Evolutionary conservation across 2,113 vertebrate species (phyloP), one percentile per base, ranked within the genome.

Genomic region (Cavia porcellus): DNA sequence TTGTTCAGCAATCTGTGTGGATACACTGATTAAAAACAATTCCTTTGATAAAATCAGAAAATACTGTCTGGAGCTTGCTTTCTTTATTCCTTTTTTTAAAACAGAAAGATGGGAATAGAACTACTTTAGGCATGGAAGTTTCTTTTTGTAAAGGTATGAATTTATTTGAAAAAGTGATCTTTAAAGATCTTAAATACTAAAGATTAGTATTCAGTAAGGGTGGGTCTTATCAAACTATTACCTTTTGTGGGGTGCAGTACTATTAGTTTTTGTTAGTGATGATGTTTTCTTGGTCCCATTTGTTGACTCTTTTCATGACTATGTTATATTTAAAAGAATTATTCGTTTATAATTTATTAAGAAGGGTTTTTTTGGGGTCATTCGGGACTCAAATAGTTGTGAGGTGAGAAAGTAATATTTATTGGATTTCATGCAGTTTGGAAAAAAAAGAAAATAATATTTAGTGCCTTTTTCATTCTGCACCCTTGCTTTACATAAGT

Each of bases 291-390:
- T 91, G 82, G 35, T 6, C 17, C 66, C 61, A 19, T 81, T 86
- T 17, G 35, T 72, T 22, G 38, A 90, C 55, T 95, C 45, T 93
- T 93, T 93, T 91, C 30, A 24, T 95, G 83, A 84, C 25, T 84
- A 72, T 62, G 32, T 70, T 89, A 80, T 81, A 10, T 94, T 86
- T 95, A 81, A 96, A 94, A 92, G 24, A 93, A 80, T 45, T 79
- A 64, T n/a, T 86, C 42, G 1, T 75, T 24, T 45, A 66, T 87
- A 80, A 85, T 35, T 14, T 74, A 85, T 86, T 92, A 3, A 52
- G 75, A 75, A 52, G 83, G 81, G 5, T 92, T 79, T 95, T n/a
- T 61, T 75, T 52, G 22, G 35, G 45, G 74, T 90, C n/a, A 72
- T 89, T 68, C 84, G 83, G 70, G 47, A 61, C 82, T 89, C 59